Evolutionary conservation across 2,888 invertebrate species (phyloP), one percentile per base, ranked within the genome.

Genomic region (Hecatera dysodea): DNA sequence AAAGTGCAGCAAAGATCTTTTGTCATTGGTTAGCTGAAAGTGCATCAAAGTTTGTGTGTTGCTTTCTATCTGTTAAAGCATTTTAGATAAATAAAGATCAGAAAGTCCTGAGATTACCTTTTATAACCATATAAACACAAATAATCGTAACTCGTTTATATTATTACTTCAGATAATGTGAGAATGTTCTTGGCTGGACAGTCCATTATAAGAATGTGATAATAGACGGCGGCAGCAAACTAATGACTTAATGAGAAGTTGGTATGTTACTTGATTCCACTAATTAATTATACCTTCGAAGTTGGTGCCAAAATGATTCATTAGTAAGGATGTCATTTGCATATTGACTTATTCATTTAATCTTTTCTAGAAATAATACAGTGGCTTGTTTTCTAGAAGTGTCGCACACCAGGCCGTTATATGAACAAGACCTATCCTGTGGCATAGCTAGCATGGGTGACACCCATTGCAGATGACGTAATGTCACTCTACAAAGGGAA

Each of bases 11-110:
- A 22, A 44, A n/a, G 8, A n/a, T n/a, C n/a, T n/a, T n/a, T n/a
- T n/a, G 90, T 98, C 96, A 66, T 96, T 92, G 79, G 97, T 96
- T 17, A 98, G 95, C 93, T 96, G 85, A 50, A 92, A 89, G 48
- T 48, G 57, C 22, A 15, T 2, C 24, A 22, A 44, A n/a, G 8
- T n/a, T n/a, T n/a, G n/a, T n/a, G 53, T 8, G 24, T 52, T 17
- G 2, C 22, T 15, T 12, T 17, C 17, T 24, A 24, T 15, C 6
- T 15, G 22, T 48, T 1, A 48, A 48, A 48, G 2, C 2, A 29
- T 29, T 29, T 29, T 46, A 2, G 3, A 12, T n/a, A 7, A 50
- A 50, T 6, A 15, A 4, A 15, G 48, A 24, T 50, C 1, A 6
- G 5, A 17, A 27, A 50, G 5, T 15, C 24, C 1, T 22, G 1